Conservation (phyloP, 2,113 vertebrate species). For the Haplotaxodon microlepis region DNA sequence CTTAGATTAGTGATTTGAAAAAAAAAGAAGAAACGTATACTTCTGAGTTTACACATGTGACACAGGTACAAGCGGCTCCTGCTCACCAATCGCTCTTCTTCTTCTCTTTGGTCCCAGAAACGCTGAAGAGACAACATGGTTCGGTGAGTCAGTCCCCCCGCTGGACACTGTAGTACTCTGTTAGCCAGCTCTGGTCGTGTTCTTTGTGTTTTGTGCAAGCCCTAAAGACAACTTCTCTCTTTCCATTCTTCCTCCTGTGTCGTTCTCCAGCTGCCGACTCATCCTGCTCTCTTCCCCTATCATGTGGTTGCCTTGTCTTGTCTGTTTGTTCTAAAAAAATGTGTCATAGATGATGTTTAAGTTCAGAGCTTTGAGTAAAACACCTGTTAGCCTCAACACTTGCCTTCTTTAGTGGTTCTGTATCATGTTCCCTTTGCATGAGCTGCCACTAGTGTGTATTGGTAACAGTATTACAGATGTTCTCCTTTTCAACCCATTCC, state of each 20-base stretch:
- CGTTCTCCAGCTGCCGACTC: conserved; percentile 10
- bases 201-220: not conserved
- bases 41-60: not conserved
- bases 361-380: not conserved
- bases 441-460: not conserved
- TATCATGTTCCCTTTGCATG: not conserved
- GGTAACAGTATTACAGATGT: not conserved
- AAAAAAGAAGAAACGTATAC: not conserved
- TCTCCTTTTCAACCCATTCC: not conserved
- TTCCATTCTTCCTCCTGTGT: conserved; percentile 54
- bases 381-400: not conserved
- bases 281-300: not conserved
- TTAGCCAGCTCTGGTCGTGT: not conserved
- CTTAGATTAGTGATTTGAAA: not conserved
- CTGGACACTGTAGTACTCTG: not conserved
- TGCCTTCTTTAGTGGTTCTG: not conserved
- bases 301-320: conserved; percentile 12
- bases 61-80: conserved; percentile 7
- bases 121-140: conserved; percentile 64
- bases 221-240: conserved; percentile 51
- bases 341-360: conserved; percentile 2
- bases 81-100: not conserved
- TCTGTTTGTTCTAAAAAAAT: not conserved
- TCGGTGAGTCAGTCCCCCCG: conserved; percentile 64
- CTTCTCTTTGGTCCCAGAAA: conserved; percentile 26